A percentile compares a stretch with the other conserved stretches of the same genome.
Conservation (phyloP, 2,113 vertebrate species). For the Scytalopus superciliaris region DNA sequence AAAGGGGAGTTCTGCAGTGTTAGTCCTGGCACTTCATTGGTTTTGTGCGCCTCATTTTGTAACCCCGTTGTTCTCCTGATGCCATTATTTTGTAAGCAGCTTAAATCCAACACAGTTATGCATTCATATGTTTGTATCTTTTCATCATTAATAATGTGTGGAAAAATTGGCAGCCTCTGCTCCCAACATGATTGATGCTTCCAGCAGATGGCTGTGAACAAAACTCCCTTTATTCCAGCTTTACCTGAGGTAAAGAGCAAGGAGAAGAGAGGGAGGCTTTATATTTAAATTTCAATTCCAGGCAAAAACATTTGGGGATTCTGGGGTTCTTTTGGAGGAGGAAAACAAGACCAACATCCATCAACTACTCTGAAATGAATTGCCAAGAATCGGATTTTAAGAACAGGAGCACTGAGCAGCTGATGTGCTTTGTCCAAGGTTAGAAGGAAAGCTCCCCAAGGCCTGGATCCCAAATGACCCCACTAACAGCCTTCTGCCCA, state of each 20-base stretch:
- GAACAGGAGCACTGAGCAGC: neutral
- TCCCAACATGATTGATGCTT: neutral
- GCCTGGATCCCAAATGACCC: neutral
- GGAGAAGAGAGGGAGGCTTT: neutral
- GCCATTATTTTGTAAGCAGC: constrained; percentile 38
- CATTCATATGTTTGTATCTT: constrained; percentile 29
- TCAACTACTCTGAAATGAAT: neutral
- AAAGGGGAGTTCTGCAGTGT: neutral
- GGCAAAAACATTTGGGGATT: neutral
- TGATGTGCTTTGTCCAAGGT: neutral
- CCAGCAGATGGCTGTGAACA: neutral
- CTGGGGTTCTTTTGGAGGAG: neutral
- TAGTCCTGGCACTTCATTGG: neutral
- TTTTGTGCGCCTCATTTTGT: neutral
- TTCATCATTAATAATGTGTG: constrained; percentile 1
- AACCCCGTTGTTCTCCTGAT: constrained; percentile 21
- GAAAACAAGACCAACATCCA: neutral
- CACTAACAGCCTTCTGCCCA: neutral
- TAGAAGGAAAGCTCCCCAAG: neutral
- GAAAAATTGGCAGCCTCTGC: neutral
- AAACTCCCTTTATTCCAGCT: neutral
- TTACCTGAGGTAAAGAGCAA: neutral
- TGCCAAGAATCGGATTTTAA: neutral
- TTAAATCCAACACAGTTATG: constrained; percentile 22
- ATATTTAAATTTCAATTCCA: neutral